These are phyloP conservation scores for Macrophya alboannulata DNA, from an alignment of 2,888 invertebrate species.

Conservation along the genomic window DNA sequence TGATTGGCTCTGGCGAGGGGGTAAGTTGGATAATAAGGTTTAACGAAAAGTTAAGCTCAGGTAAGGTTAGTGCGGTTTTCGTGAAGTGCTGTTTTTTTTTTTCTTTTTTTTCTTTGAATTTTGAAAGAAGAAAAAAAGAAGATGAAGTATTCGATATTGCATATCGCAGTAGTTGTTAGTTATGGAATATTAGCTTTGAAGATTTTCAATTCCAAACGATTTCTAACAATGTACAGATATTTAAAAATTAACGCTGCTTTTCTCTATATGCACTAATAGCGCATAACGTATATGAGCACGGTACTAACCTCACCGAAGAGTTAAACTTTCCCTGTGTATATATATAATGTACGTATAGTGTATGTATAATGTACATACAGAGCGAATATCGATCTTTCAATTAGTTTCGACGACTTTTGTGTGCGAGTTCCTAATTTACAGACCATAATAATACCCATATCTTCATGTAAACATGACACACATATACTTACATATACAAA, in stretches of 20 bases:
- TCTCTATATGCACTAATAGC: constrained; percentile 25
- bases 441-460: constrained; percentile 1
- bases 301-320: constrained; percentile 32
- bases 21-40: constrained; percentile 36
- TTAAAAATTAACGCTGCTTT: constrained; percentile 4
- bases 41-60: constrained; percentile 19
- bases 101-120: not conserved
- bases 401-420: constrained; percentile 14
- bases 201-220: not conserved
- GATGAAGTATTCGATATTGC: not conserved
- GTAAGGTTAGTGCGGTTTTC: constrained; percentile 45
- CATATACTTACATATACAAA: not conserved
- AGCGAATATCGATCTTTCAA: constrained; percentile 13
- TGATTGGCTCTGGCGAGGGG: constrained; percentile 33
- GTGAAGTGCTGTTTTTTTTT: constrained; percentile 6
- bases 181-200: not conserved
- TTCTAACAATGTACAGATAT: not conserved
- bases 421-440: constrained; percentile 15
- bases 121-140: not conserved
- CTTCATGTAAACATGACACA: constrained; percentile 13
- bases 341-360: not conserved
- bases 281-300: not conserved
- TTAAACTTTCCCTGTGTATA: constrained; percentile 14
- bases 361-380: not conserved
- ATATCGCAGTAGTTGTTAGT: not conserved